These are phyloP conservation scores for Tetraodon nigroviridis DNA, from an alignment of 2,113 vertebrate genomes.

Conservation along the genomic window DNA sequence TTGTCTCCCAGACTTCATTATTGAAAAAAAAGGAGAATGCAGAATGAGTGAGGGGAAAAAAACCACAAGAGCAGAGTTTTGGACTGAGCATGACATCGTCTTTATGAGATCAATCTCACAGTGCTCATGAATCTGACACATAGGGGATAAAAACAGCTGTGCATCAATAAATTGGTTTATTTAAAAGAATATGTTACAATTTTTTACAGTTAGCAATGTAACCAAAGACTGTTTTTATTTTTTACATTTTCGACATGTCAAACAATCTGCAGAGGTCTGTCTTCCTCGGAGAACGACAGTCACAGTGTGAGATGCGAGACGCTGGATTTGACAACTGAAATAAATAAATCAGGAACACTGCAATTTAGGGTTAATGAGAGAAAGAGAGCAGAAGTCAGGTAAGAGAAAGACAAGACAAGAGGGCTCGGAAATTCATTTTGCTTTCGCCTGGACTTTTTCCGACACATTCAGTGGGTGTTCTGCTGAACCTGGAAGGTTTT, in stretches of 20 bases:
- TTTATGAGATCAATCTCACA: slow-evolving; percentile 8
- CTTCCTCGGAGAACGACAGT: too few relatives aligned
- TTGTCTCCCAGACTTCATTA: slow-evolving; percentile 63
- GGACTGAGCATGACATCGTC: slow-evolving; percentile 5
- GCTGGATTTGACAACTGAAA: slow-evolving; percentile 45
- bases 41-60: slow-evolving; percentile 1
- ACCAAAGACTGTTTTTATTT: slow-evolving; percentile 62
- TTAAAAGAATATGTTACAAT: slow-evolving; percentile 97
- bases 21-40: slow-evolving; percentile 1
- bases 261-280: slow-evolving; percentile 33
- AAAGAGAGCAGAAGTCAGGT: slow-evolving; percentile 7
- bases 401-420: slow-evolving; percentile 34
- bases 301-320: neutral
- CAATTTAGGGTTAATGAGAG: slow-evolving; percentile 8
- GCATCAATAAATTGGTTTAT: slow-evolving; percentile 91
- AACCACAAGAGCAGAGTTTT: slow-evolving; percentile 3
- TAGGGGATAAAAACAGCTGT: slow-evolving; percentile 1
- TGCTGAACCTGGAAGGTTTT: too few relatives aligned
- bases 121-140: neutral
- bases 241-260: slow-evolving; percentile 54
- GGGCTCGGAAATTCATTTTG: slow-evolving; percentile 31
- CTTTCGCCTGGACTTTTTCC: slow-evolving; percentile 7
- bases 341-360: slow-evolving; percentile 48
- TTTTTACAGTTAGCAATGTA: slow-evolving; percentile 86
- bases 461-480: slow-evolving; percentile 24